These are phyloP conservation scores for Heliconius ethilla DNA, from an alignment of 2,888 invertebrate species.

Conservation along the genomic window DNA sequence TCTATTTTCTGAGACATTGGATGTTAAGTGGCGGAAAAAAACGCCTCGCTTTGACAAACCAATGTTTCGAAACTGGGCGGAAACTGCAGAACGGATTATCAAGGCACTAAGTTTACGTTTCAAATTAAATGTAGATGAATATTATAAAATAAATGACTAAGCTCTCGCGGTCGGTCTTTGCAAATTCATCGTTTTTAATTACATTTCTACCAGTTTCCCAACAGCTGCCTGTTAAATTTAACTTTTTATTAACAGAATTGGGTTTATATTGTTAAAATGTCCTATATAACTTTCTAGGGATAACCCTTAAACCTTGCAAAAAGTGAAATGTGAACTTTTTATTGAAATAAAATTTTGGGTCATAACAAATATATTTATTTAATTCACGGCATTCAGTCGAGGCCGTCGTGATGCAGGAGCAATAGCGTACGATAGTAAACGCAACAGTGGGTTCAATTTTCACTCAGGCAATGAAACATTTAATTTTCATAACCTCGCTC, in stretches of 20 bases:
- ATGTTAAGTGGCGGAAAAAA: background rate
- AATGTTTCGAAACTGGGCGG: background rate
- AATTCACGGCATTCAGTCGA: background rate
- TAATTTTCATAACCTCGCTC: background rate
- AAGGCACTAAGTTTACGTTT: background rate
- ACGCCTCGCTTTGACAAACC: no score
- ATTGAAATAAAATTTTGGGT: background rate
- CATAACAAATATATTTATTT: background rate
- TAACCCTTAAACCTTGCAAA: constrained; percentile 1
- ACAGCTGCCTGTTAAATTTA: background rate
- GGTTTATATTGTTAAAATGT: background rate
- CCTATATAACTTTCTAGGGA: background rate
- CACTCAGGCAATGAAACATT: background rate
- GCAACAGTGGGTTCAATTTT: background rate
- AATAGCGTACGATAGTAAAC: background rate
- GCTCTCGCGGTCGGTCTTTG: background rate
- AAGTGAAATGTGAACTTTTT: background rate
- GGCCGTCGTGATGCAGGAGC: background rate
- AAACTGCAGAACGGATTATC: background rate
- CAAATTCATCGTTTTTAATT: constrained; percentile 4
- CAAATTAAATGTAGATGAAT: no score
- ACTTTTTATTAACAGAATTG: background rate
- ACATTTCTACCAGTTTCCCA: constrained; percentile 6
- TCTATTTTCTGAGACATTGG: background rate
- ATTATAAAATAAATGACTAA: background rate